Evolutionary conservation across 2,113 vertebrate genomes (phyloP).

Genomic region (Caranx ignobilis): DNA sequence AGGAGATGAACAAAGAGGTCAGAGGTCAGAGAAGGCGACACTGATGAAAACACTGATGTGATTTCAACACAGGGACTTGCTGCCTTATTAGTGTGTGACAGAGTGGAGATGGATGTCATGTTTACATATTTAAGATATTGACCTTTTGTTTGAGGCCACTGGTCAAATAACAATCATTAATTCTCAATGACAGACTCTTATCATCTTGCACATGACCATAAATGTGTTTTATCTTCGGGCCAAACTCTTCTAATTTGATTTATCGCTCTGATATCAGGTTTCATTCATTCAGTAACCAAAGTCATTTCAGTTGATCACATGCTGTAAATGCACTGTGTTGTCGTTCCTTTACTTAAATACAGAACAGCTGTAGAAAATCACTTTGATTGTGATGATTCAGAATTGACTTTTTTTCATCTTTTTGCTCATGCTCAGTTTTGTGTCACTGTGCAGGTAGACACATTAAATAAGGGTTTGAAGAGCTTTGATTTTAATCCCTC

Average conservation of each 20-base stretch:
- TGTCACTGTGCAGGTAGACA: constrained; percentile 3
- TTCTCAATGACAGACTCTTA: too few species aligned
- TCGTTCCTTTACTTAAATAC: background rate
- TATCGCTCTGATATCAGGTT: too few species aligned
- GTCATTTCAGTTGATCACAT: too few species aligned
- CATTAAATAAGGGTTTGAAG: constrained; percentile 5
- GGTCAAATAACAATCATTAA: too few species aligned
- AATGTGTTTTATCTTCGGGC: background rate
- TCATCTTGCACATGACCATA: background rate
- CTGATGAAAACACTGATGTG: background rate
- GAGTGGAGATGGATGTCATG: background rate
- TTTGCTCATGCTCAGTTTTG: background rate
- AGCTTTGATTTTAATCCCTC: constrained; percentile 40
- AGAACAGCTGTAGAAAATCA: background rate
- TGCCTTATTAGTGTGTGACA: background rate
- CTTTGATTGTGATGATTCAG: background rate
- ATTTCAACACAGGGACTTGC: background rate
- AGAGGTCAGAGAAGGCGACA: constrained; percentile 4
- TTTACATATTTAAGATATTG: background rate
- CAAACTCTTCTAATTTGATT: too few species aligned
- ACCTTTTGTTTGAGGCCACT: background rate
- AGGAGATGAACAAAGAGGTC: background rate
- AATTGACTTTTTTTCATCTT: too few species aligned
- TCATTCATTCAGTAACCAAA: too few species aligned
- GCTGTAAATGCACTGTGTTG: background rate